Evolutionary conservation across 1,140 invertebrate species (phyloP).

Genomic region (Ditylenchus dipsaci): DNA sequence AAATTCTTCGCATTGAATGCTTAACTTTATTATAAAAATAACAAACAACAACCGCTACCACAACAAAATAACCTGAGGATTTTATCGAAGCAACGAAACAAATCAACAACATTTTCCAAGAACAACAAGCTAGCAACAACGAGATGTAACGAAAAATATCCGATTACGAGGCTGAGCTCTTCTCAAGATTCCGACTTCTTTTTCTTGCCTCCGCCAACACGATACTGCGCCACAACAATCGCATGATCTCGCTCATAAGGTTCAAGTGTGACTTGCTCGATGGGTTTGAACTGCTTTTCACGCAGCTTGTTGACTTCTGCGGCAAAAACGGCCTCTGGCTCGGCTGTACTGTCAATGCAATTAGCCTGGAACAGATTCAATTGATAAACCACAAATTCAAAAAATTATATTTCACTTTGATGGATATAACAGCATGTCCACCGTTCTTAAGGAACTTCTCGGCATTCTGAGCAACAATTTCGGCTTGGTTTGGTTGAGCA

Average conservation of each 20-base stretch:
- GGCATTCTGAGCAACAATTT: slow-evolving; percentile 92
- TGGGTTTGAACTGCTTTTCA: slow-evolving; percentile 89
- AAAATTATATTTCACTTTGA: slow-evolving; percentile 69
- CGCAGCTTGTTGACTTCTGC: slow-evolving; percentile 92
- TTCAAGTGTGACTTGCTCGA: slow-evolving; percentile 93
- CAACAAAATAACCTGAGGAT: too few relatives aligned
- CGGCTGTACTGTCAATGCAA: slow-evolving; percentile 96
- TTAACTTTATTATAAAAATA: too few relatives aligned
- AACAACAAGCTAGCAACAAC: too few relatives aligned
- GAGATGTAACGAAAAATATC: too few relatives aligned
- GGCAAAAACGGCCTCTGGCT: slow-evolving; percentile 94
- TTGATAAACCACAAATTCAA: background rate
- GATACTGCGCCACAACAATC: slow-evolving; percentile 62
- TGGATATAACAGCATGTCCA: slow-evolving; percentile 96
- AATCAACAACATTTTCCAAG: too few relatives aligned
- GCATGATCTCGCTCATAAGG: slow-evolving; percentile 98
- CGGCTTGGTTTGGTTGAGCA: slow-evolving; percentile 96
- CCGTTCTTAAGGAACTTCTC: slow-evolving; percentile 94
- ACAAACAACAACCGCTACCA: too few relatives aligned
- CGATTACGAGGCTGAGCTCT: too few relatives aligned
- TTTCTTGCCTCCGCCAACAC: background rate
- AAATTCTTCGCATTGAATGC: too few relatives aligned
- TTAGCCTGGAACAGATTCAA: slow-evolving; percentile 67
- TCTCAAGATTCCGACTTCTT: too few relatives aligned
- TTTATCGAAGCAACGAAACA: too few relatives aligned